A percentile compares a stretch with the other conserved stretches of the same genome.
Conservation (phyloP, 2,797 vertebrate species). For the Gallinago stenura region DNA sequence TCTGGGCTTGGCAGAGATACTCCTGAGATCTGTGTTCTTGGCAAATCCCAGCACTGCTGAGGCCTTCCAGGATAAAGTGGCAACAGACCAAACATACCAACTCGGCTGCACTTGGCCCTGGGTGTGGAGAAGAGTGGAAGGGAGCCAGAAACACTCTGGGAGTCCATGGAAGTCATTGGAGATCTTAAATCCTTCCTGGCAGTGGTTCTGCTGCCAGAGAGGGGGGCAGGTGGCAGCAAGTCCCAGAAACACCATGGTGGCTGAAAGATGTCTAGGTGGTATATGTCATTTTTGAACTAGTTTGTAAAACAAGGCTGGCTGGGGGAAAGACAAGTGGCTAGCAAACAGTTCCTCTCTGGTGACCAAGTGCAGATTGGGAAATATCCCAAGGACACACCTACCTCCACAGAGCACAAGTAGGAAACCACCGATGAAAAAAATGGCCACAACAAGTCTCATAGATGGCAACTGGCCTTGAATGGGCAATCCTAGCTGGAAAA, state of each 20-base stretch:
- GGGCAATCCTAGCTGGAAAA: background rate
- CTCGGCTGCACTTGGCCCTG: conserved; percentile 16
- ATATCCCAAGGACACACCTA: background rate
- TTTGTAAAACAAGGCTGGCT: background rate
- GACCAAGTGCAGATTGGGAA: background rate
- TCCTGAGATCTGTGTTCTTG: conserved; percentile 21
- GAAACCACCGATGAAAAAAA: background rate
- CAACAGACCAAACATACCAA: background rate
- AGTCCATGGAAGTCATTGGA: background rate
- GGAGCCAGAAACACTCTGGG: background rate
- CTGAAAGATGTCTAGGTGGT: background rate
- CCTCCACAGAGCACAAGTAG: background rate
- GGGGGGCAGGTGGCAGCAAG: rapidly evolving
- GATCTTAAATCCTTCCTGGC: conserved; percentile 9
- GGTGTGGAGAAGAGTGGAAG: background rate
- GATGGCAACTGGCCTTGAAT: background rate
- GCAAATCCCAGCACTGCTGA: background rate
- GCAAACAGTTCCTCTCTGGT: background rate
- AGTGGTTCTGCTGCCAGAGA: background rate
- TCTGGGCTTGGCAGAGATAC: conserved; percentile 17
- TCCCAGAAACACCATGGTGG: rapidly evolving
- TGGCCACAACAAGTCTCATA: background rate
- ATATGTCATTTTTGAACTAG: rapidly evolving
- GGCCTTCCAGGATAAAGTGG: conserved; percentile 59
- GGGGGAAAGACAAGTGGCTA: background rate